Evolutionary conservation across 2,113 vertebrate genomes (phyloP).

Genomic region (Bostrychus sinensis): DNA sequence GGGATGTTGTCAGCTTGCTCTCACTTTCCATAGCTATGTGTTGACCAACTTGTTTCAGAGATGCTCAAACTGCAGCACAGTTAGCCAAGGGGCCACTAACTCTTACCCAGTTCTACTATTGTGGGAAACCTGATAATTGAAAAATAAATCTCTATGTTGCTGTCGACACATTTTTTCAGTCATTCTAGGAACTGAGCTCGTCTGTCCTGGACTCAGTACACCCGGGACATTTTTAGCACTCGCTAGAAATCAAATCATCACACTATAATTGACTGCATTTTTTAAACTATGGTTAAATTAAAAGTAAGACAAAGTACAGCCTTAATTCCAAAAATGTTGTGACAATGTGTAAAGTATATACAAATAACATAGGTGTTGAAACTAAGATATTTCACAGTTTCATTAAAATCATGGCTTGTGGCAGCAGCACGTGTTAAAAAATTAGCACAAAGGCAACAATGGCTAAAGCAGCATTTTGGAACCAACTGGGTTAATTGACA

Average conservation of each 20-base stretch:
- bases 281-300: neutral
- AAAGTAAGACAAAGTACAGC: neutral
- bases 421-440: too few relatives aligned
- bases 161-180: neutral
- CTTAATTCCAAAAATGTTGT: neutral
- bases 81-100: neutral
- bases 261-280: neutral
- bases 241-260: conserved; percentile 8
- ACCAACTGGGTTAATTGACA: too few relatives aligned
- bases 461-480: too few relatives aligned
- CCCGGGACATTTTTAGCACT: conserved; percentile 9
- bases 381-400: too few relatives aligned
- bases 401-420: too few relatives aligned
- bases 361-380: too few relatives aligned
- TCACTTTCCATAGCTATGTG: conserved; percentile 59
- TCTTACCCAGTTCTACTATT: neutral
- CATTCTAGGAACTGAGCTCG: conserved; percentile 5
- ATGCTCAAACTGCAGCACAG: neutral
- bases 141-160: neutral
- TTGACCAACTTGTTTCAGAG: conserved; percentile 23
- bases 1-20: conserved; percentile 42
- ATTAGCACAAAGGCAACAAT: too few relatives aligned
- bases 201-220: neutral
- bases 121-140: neutral
- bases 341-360: neutral